Evolutionary conservation across 1,140 invertebrate species (phyloP).

Genomic region (Zophobas morio): DNA sequence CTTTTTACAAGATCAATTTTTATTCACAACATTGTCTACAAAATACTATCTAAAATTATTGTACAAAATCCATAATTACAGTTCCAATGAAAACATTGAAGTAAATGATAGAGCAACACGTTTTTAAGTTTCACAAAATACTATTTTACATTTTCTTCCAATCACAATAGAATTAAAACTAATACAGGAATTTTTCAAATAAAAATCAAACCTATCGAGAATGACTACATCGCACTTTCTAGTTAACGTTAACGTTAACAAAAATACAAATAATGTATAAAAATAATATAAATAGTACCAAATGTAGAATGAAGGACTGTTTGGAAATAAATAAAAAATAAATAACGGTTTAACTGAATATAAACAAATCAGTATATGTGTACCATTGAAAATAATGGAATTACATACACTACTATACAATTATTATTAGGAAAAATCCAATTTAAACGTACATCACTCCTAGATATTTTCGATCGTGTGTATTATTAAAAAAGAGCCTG

Average conservation of each 20-base stretch:
- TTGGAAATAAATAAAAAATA: constrained; percentile 36
- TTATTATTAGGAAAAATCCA: constrained; percentile 22
- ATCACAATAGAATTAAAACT: constrained; percentile 14
- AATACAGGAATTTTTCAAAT: constrained; percentile 3
- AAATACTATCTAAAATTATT: constrained; percentile 43
- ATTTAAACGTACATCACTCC: constrained; percentile 14
- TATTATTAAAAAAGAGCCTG: constrained; percentile 34
- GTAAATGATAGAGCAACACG: background rate
- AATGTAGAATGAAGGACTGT: background rate
- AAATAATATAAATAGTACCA: constrained; percentile 43
- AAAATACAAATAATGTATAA: constrained; percentile 37
- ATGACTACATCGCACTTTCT: constrained; percentile 5
- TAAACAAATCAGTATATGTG: constrained; percentile 6
- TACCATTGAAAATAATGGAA: constrained; percentile 41
- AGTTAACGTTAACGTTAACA: background rate
- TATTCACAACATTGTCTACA: constrained; percentile 42
- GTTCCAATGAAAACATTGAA: constrained; percentile 10
- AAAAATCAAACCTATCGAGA: background rate
- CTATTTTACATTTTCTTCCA: constrained; percentile 15
- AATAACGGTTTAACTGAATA: constrained; percentile 26
- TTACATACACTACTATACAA: constrained; percentile 42
- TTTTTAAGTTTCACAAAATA: background rate
- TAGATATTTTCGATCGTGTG: constrained; percentile 26
- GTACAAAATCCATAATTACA: constrained; percentile 29
- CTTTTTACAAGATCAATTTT: constrained; percentile 34